Evolutionary conservation across 2,797 vertebrate species (phyloP).

Genomic region (Spinus olivaceus): DNA sequence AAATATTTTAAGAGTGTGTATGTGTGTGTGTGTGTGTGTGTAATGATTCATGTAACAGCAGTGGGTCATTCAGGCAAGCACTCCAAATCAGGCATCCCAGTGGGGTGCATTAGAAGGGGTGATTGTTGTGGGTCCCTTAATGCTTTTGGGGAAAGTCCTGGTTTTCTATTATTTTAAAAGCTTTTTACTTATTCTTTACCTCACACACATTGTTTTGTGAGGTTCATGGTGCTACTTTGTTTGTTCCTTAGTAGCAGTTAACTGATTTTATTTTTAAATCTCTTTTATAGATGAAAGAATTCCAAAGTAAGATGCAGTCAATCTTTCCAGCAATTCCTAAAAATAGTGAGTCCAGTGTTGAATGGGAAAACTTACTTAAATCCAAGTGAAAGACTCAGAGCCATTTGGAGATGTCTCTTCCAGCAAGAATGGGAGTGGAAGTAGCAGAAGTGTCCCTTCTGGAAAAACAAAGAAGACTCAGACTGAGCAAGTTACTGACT

Average conservation of each 20-base stretch:
- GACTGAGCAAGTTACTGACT: not conserved
- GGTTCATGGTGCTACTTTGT: not conserved
- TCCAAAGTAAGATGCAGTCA: slow-evolving; percentile 87
- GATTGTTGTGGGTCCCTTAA: not conserved
- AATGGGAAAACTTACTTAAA: slow-evolving; percentile 83
- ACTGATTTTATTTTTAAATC: slow-evolving; percentile 1
- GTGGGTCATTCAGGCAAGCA: not conserved
- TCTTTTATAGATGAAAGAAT: slow-evolving; percentile 84
- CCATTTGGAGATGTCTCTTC: not conserved
- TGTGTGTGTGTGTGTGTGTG: not conserved
- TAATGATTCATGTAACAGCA: not conserved
- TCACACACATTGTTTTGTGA: not conserved
- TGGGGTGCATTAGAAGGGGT: not conserved
- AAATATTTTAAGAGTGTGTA: not conserved
- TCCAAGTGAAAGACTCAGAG: slow-evolving; percentile 73
- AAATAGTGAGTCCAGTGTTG: slow-evolving; percentile 51
- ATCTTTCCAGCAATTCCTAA: slow-evolving; percentile 86
- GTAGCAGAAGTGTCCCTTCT: not conserved
- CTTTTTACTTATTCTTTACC: not conserved
- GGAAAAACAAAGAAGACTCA: not conserved
- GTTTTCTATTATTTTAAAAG: not conserved
- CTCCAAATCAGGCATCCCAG: not conserved
- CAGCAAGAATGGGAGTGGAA: not conserved
- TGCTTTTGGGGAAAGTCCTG: not conserved
- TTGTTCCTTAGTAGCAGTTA: not conserved